phyloP scores from a whole-genome alignment of 2,113 vertebrate genomes.

The Lota lota region DNA sequence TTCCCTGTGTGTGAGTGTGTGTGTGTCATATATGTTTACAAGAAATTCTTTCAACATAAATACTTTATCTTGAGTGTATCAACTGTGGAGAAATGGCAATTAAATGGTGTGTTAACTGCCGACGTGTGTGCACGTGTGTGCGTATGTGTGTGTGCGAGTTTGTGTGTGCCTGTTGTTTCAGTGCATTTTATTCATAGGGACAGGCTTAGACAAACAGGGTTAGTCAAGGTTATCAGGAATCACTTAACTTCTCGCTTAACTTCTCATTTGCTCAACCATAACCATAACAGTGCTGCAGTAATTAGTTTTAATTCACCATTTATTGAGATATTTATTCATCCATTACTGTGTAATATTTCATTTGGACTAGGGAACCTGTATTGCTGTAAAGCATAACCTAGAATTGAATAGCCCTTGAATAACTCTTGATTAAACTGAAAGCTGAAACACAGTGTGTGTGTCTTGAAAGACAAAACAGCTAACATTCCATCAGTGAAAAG shows the following conservation, averaged over 20 bases:
- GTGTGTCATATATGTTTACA: constrained; percentile 61
- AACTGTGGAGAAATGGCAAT: constrained; percentile 57
- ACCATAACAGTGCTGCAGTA: constrained; percentile 22
- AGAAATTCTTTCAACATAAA: constrained; percentile 62
- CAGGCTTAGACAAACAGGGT: constrained; percentile 5
- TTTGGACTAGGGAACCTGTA: too few species aligned
- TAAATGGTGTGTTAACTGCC: constrained; percentile 47
- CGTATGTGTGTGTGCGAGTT: neutral
- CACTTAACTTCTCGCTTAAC: constrained; percentile 10
- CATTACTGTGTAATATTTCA: too few species aligned
- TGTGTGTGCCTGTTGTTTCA: neutral
- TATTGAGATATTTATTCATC: neutral
- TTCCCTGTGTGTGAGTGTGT: constrained; percentile 33
- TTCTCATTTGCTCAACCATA: constrained; percentile 10
- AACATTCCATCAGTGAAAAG: constrained; percentile 46
- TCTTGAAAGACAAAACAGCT: constrained; percentile 30
- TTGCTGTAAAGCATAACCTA: neutral
- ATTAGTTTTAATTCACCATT: constrained; percentile 3
- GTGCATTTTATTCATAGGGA: constrained; percentile 7
- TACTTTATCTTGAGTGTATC: constrained; percentile 66
- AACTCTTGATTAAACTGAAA: constrained; percentile 18
- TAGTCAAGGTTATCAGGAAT: neutral
- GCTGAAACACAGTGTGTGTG: constrained; percentile 29
- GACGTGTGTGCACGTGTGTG: constrained; percentile 18
- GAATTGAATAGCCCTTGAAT: constrained; percentile 14